Evolutionary conservation across 1,140 invertebrate genomes (phyloP), one percentile per base, ranked within the genome.

Genomic region (Cecropterus lyciades): DNA sequence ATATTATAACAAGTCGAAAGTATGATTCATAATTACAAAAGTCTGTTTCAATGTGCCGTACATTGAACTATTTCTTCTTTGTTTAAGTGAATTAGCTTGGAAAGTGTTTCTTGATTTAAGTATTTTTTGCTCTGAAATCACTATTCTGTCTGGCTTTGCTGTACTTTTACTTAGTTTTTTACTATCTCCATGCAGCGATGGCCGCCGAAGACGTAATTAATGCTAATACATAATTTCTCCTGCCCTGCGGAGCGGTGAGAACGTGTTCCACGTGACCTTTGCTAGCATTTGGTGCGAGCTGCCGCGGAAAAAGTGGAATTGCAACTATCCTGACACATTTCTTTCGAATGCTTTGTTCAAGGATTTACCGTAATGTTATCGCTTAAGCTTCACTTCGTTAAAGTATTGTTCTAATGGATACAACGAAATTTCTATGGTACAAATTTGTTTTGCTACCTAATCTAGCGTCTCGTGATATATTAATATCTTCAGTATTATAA

Each of bases 141-240:
- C 27, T 53, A 9, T 15, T 37, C 51, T 16, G 51, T 53, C 51
- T 37, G 51, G 27, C 49, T 52, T 67, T 55, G 59, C 15, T 24
- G 43, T 46, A 37, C 33, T 40, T 65, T 42, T 55, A 53, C 51
- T 37, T 13, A 10, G 27, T 52, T 53, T 53, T 52, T 53, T 53
- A 9, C 33, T 30, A 8, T 53, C 9, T 37, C 51, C n/a, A 17
- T 37, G 52, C 30, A n/a, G 52, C 52, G 24, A 24, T 46, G 48
- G 53, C 60, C 42, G 30, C 30, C 56, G 56, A 13, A 30, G 56
- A 52, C 46, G 42, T 55, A 59, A 66, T 64, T 59, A 71, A 68
- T 56, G 53, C 55, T 48, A 42, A 64, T 65, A 66, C 64, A 69
- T 74, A 74, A 74, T 75, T 75, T 72, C 69, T 69, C 73, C 55